Evolutionary conservation across 1,140 invertebrate species (phyloP).

Genomic region (Orchestia grillus): DNA sequence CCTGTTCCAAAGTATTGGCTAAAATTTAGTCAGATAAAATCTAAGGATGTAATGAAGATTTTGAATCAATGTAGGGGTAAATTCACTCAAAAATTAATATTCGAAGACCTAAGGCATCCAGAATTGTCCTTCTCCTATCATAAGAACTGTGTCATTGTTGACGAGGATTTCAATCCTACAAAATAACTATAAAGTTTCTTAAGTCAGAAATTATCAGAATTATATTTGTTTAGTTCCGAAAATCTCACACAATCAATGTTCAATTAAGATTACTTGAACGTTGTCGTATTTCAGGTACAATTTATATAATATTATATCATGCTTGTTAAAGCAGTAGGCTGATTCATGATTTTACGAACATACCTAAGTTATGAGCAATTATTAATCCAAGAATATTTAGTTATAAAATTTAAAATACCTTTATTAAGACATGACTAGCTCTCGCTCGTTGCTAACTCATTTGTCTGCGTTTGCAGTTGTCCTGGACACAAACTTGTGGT

Average conservation of each 20-base stretch:
- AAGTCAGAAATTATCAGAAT: not conserved
- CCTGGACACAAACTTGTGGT: constrained; percentile 95
- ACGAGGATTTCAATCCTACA: not conserved
- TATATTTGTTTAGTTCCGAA: not conserved
- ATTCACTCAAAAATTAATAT: not conserved
- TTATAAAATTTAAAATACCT: not conserved
- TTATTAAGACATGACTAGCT: not conserved
- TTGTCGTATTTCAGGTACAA: no score
- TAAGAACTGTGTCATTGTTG: not conserved
- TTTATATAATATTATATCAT: no score
- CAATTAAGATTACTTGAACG: no score
- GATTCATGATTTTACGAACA: no score
- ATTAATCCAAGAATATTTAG: no score
- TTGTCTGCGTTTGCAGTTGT: constrained; percentile 79
- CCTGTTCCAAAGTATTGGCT: no score
- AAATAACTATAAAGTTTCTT: not conserved
- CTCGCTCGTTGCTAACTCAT: not conserved
- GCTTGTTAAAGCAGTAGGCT: no score
- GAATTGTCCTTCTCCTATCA: not conserved
- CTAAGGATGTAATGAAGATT: not conserved
- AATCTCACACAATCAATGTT: not conserved
- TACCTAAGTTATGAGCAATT: no score
- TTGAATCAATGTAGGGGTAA: not conserved
- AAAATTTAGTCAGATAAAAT: not conserved
- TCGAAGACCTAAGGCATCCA: not conserved